Evolutionary conservation across 2,113 vertebrate species (phyloP).

Genomic region (Zosterops japonicus): DNA sequence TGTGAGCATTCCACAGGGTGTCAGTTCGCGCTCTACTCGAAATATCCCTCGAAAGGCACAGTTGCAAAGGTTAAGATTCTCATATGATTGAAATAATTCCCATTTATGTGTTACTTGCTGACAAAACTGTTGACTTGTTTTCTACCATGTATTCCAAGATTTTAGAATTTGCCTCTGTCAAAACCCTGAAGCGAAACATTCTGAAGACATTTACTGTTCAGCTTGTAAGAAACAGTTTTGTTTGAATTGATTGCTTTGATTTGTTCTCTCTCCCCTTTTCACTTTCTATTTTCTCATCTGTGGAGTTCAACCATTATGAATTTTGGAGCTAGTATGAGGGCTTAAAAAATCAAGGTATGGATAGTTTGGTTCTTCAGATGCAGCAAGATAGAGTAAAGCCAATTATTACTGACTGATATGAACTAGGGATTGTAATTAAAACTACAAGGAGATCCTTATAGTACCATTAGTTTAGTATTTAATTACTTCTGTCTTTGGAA

Average conservation of each 20-base stretch:
- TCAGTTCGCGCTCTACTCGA: neutral
- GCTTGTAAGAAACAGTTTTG: neutral
- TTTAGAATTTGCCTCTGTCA: constrained; percentile 21
- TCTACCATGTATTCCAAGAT: constrained; percentile 3
- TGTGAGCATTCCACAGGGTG: neutral
- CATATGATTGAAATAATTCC: constrained; percentile 31
- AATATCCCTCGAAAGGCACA: constrained; percentile 32
- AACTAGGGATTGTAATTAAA: neutral
- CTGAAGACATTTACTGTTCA: constrained; percentile 28
- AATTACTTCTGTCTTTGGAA: neutral
- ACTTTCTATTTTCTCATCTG: constrained; percentile 15
- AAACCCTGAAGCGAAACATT: neutral
- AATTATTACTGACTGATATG: neutral
- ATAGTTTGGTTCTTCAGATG: neutral
- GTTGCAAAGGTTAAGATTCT: constrained; percentile 40
- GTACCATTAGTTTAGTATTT: neutral
- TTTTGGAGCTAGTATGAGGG: neutral
- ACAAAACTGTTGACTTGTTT: constrained; percentile 52
- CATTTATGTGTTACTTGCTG: constrained; percentile 24
- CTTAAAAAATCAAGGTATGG: neutral
- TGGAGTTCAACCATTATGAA: neutral
- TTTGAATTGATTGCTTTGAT: constrained; percentile 32
- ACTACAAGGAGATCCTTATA: neutral
- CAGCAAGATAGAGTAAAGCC: neutral
- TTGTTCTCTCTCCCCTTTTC: constrained; percentile 29